Percentiles rank a stretch among this genome's conserved stretches.
These are phyloP conservation scores for Trichogramma dendrolimi DNA, from an alignment of 2,888 invertebrate species.

Conservation along the genomic window DNA sequence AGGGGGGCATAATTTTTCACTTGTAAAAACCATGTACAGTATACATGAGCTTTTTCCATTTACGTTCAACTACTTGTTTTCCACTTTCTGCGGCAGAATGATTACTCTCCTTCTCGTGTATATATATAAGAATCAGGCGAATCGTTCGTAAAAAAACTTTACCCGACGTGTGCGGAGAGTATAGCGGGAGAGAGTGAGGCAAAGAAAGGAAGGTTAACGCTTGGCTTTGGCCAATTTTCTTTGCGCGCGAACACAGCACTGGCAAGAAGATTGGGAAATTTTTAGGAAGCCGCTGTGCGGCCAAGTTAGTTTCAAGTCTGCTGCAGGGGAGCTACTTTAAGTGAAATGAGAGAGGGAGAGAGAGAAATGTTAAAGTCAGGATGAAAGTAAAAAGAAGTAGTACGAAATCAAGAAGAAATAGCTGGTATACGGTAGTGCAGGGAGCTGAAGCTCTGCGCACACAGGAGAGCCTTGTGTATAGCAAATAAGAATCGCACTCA, in stretches of 20 bases:
- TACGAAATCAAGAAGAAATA: constrained; percentile 1
- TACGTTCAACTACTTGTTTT: too few relatives aligned
- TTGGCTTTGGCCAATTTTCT: too few relatives aligned
- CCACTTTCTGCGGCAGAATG: background rate
- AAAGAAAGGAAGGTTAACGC: too few relatives aligned
- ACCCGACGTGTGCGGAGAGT: background rate
- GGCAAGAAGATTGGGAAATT: constrained; percentile 21
- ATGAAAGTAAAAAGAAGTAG: constrained; percentile 4
- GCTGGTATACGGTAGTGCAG: background rate
- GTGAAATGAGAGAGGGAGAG: constrained; percentile 19
- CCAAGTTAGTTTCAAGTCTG: constrained; percentile 11
- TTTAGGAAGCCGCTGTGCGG: constrained; percentile 23
- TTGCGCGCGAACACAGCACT: too few relatives aligned
- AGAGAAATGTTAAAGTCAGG: background rate
- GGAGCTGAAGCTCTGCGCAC: background rate
- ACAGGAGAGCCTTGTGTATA: constrained; percentile 3
- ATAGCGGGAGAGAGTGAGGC: too few relatives aligned
- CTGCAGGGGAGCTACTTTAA: background rate
- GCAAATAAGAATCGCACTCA: constrained; percentile 28
- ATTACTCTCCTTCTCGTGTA: background rate
- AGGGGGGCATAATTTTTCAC: too few relatives aligned
- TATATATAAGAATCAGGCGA: background rate
- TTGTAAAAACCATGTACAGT: too few relatives aligned
- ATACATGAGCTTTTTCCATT: too few relatives aligned
- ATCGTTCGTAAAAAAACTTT: background rate